These are phyloP conservation scores for Corythornis vintsioides DNA, from an alignment of 2,113 vertebrate genomes.

Conservation along the genomic window DNA sequence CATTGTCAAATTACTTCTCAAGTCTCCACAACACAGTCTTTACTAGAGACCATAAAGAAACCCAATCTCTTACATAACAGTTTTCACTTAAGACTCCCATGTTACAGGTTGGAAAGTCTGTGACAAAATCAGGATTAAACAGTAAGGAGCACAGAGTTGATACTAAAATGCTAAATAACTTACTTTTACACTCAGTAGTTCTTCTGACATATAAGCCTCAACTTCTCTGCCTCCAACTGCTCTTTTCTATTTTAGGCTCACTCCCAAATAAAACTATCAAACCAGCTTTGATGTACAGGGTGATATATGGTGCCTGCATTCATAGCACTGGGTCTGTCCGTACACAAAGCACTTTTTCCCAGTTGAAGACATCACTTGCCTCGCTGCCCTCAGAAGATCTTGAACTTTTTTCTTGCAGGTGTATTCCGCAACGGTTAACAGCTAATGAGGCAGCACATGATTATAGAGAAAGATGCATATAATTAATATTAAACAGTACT, in stretches of 20 bases:
- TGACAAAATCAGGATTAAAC: background rate
- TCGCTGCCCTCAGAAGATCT: background rate
- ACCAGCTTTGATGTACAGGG: background rate
- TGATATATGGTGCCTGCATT: background rate
- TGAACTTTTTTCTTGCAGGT: background rate
- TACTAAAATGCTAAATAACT: background rate
- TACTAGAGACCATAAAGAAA: background rate
- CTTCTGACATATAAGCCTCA: background rate
- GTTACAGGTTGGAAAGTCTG: background rate
- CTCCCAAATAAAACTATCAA: background rate
- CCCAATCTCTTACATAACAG: background rate
- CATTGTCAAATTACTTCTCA: background rate
- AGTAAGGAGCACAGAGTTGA: background rate
- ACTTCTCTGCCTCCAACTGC: background rate
- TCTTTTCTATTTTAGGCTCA: background rate
- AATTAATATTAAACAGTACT: background rate
- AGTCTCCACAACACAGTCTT: background rate
- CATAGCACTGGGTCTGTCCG: background rate
- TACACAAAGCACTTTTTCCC: background rate
- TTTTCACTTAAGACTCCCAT: background rate
- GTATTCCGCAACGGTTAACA: background rate
- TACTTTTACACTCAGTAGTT: background rate
- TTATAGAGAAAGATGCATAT: background rate
- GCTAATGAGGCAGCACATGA: background rate
- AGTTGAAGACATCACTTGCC: background rate